Base-by-base conservation (phyloP, 2,888 invertebrate genomes). In the Onthophagus sagittarius region DNA sequence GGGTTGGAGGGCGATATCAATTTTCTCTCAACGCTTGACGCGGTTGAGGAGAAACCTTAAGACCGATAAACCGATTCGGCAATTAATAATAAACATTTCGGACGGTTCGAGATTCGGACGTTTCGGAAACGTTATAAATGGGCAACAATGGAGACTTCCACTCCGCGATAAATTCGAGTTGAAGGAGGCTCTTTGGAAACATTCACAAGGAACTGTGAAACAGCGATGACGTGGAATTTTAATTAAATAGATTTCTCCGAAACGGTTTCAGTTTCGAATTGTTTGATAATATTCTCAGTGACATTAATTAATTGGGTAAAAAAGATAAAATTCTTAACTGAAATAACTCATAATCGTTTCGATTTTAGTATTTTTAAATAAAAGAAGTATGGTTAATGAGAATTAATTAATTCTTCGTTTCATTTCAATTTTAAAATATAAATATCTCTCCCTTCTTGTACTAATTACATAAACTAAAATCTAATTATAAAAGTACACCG, bases 41-140 rank as follows among this genome's bases (percentile, higher is more conserved):
- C 23, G 23, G 23, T 23, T 23, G 39, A 53, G 11, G 76, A 39
- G 63, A 75, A 77, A 79, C 78, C 78, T 79, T 76, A 76, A 76
- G 77, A 76, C 79, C 81, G 78, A 79, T 80, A 81, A 82, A 81
- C 82, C 80, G 80, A 82, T 81, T 79, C 77, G 79, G 79, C 81
- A 83, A 83, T 83, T 83, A 83, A 83, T 83, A 82, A 82, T 82
- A 83, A 83, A 82, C 83, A 73, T 73, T 76, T 72, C 78, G 79
- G 80, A 81, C 81, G 79, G 81, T 82, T 81, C 80, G 79, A 80
- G 14, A n/a, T 14, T 14, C 63, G 13, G 13, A 15, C n/a, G 64
- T 15, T 64, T 67, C 13, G 31, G 13, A 23, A n/a, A 32, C n/a
- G 67, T 67, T 67, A 67, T 67, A 67, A 67, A 67, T 67, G 67